A percentile compares a stretch with the other conserved stretches of the same genome.
Evolutionary conservation across 2,113 vertebrate genomes (phyloP).

Genomic region (Cephalopterus ornatus): DNA sequence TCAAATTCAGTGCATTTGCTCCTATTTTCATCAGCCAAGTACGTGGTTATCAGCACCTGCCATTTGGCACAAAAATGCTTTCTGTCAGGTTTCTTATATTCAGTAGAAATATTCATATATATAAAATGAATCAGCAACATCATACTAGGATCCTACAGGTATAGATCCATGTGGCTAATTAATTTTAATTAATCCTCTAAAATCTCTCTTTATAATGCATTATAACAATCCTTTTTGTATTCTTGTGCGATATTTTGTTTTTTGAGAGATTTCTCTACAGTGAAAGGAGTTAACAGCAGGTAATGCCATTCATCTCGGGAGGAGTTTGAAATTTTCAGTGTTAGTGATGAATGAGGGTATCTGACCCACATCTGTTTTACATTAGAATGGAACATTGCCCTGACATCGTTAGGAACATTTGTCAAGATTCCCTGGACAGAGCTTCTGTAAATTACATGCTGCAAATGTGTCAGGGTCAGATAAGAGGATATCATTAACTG

Average conservation of each 20-base stretch:
- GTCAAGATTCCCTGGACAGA: slow-evolving; percentile 87
- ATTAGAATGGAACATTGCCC: slow-evolving; percentile 89
- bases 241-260: not conserved
- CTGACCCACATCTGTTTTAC: slow-evolving; percentile 90
- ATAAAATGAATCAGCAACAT: not conserved
- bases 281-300: slow-evolving; percentile 74
- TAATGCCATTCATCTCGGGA: slow-evolving; percentile 75
- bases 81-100: not conserved
- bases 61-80: not conserved
- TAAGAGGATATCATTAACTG: slow-evolving; percentile 84
- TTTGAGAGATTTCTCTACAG: slow-evolving; percentile 32
- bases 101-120: not conserved
- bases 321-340: slow-evolving; percentile 63
- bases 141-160: not conserved
- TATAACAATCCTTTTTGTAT: not conserved
- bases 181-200: not conserved
- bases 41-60: not conserved
- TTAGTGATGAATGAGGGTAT: slow-evolving; percentile 81
- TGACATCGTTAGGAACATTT: slow-evolving; percentile 85
- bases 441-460: slow-evolving; percentile 89
- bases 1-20: not conserved
- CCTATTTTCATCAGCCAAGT: not conserved
- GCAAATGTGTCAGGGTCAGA: slow-evolving; percentile 88
- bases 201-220: not conserved
- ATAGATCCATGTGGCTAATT: not conserved